phyloP scores from a whole-genome alignment of 2,113 vertebrate species.

The Columbina picui region DNA sequence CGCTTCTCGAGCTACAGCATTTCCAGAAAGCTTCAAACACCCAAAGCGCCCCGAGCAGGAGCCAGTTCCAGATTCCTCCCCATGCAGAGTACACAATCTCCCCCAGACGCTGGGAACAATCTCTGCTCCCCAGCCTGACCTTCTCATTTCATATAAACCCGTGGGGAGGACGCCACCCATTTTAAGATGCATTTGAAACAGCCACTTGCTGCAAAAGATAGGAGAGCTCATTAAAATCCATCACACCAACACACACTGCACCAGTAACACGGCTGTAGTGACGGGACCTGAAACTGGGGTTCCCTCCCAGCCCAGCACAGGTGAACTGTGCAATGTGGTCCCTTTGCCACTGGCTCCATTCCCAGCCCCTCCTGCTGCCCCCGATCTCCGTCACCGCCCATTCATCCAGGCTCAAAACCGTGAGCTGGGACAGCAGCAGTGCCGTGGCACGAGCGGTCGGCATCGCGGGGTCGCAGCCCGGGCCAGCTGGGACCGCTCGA shows the following conservation, averaged over 20 bases:
- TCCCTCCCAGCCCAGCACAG: not conserved
- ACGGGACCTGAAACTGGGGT: accelerated
- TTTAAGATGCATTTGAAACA: not conserved
- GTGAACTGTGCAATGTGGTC: not conserved
- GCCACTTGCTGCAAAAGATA: not conserved
- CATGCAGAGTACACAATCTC: accelerated
- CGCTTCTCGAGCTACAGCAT: not conserved
- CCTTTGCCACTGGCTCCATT: not conserved
- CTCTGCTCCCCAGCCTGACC: not conserved
- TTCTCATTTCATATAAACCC: accelerated
- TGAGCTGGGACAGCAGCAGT: not conserved
- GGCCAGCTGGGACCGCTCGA: not conserved
- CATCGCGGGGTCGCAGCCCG: not conserved
- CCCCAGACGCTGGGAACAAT: accelerated
- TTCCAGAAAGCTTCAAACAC: not conserved
- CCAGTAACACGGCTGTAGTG: accelerated
- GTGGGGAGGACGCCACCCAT: accelerated
- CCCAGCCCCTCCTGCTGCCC: not conserved
- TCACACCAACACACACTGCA: not conserved
- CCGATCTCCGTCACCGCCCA: not conserved
- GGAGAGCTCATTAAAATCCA: not conserved
- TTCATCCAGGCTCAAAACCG: not conserved
- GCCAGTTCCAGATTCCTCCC: not conserved
- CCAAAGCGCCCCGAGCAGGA: not conserved
- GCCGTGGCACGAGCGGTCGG: not conserved